Base-by-base conservation (phyloP, 2,797 vertebrate species). In the Buphagus erythrorhynchus region DNA sequence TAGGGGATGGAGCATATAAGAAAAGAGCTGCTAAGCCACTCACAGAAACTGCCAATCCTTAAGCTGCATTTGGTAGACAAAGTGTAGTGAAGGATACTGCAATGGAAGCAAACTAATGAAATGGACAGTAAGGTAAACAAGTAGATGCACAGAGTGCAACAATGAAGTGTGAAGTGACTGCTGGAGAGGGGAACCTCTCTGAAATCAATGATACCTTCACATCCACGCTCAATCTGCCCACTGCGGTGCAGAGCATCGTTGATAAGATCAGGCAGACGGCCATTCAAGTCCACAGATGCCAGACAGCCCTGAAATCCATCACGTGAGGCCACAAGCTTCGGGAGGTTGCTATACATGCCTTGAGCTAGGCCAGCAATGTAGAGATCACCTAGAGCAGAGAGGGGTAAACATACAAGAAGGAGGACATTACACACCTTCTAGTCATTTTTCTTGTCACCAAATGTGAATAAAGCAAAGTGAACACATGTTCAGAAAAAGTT, bases 261-360 rank as follows among this genome's bases (percentile, higher is more conserved):
- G 86, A 99, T 99, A 65, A 99, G 99, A 96, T 99, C 99, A 3
- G 99, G 99, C n/a, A 99, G 98, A 22, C 99, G 99, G 4, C 99
- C 99, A 6, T 99, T 99, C 92, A 99, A 98, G 97, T 99, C 99
- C 93, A 99, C 99, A 0, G 99, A 99, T 1, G 99, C 99, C 96
- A 99, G 97, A 48, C 99, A 99, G 91, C 99, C 99, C 96, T 99
- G 99, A 97, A 99, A 99, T 71, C 99, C 99, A 68, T 99, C 99
- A 40, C 99, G 98, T 45, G 99, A 99, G 16, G 99, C 99, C 96
- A 99, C 99, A 2, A 99, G 98, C 88, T 99, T 99, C 0, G 99
- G 99, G 8, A 99, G 98, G 96, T 96, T 99, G 93, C 98, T 98
- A 49, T 99, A 99, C 99, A 99, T 99, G 97, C 99, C 98, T 71